phyloP scores from a whole-genome alignment of 2,888 invertebrate genomes.

The Lucinisca nassula region DNA sequence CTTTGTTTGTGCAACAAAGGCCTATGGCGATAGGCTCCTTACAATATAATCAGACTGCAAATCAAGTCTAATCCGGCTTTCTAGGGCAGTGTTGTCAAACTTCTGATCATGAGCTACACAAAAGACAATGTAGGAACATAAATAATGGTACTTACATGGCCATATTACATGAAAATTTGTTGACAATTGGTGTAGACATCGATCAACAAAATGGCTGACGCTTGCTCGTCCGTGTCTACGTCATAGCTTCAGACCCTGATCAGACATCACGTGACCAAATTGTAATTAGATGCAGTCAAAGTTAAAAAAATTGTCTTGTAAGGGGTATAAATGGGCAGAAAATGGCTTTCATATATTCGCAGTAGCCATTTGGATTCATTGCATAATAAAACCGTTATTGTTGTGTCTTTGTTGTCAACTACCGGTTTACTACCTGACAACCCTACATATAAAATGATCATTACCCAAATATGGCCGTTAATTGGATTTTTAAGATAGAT shows the following conservation, averaged over 20 bases:
- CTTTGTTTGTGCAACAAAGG: too few species aligned
- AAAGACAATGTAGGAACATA: neutral
- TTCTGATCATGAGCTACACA: neutral
- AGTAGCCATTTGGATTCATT: neutral
- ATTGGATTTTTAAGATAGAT: neutral
- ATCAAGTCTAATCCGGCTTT: neutral
- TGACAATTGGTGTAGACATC: neutral
- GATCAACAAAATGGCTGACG: conserved; percentile 7
- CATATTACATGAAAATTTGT: neutral
- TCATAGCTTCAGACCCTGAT: neutral
- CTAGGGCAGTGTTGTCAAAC: neutral
- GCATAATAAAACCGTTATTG: neutral
- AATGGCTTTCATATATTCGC: neutral
- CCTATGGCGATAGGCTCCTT: too few species aligned
- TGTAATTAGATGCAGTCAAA: neutral
- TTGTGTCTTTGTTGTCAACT: neutral
- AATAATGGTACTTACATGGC: neutral
- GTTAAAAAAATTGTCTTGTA: neutral
- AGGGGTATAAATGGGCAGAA: neutral
- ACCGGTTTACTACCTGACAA: neutral
- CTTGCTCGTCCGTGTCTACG: conserved; percentile 15
- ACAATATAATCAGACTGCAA: neutral
- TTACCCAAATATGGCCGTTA: neutral
- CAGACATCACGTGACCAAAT: conserved; percentile 8
- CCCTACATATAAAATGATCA: neutral